A percentile compares a stretch with the other conserved stretches of the same genome.
phyloP scores from a whole-genome alignment of 2,888 invertebrate species.

The Tanytarsus gracilentus region DNA sequence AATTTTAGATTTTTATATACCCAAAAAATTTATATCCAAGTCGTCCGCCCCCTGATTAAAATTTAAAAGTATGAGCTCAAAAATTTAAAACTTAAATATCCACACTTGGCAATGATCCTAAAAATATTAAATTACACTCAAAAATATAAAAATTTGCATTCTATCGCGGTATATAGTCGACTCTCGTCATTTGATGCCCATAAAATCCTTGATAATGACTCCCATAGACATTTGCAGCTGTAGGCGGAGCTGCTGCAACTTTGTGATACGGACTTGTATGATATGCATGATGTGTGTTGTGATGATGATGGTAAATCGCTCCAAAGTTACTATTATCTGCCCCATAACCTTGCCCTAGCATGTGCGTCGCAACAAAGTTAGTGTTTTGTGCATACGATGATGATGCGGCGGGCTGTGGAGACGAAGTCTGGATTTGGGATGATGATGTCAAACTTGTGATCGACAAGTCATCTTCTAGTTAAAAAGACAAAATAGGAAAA shows the following conservation, averaged over 20 bases:
- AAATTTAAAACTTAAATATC: neutral
- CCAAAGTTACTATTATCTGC: slow-evolving; percentile 42
- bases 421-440: slow-evolving; percentile 15
- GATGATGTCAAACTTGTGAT: slow-evolving; percentile 16
- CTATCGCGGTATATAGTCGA: slow-evolving; percentile 26
- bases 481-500: neutral
- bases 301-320: slow-evolving; percentile 42
- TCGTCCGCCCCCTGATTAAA: too few species aligned
- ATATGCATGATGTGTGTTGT: slow-evolving; percentile 32
- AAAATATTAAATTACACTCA: neutral
- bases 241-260: slow-evolving; percentile 37
- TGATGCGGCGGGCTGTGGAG: slow-evolving; percentile 13
- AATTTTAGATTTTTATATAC: too few species aligned
- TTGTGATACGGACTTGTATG: slow-evolving; percentile 39
- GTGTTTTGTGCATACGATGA: neutral
- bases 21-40: too few species aligned
- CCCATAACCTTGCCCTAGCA: slow-evolving; percentile 40
- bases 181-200: slow-evolving; percentile 30
- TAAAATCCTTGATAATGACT: slow-evolving; percentile 36
- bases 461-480: slow-evolving; percentile 19
- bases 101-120: neutral
- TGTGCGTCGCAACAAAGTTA: slow-evolving; percentile 19
- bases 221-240: slow-evolving; percentile 37
- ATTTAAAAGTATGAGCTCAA: too few species aligned
- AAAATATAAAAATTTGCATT: neutral